Evolutionary conservation across 2,113 vertebrate genomes (phyloP), one percentile per base, ranked within the genome.

Genomic region (Collichthys lucidus): DNA sequence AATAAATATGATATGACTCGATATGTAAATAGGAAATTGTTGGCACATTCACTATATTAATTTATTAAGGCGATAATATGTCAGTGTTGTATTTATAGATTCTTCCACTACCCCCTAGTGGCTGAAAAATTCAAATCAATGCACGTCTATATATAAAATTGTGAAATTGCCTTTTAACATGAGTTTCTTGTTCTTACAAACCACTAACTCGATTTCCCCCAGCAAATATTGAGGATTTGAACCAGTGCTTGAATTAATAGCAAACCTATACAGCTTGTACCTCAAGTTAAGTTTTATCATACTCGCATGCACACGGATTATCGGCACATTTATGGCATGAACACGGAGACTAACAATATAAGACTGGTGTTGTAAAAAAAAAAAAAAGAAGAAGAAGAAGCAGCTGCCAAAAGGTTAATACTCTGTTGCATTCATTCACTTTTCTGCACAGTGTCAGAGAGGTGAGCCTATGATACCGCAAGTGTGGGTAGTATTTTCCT

Each of bases 401-500:
- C 26, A 61, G 19, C 56, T 24, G 74, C 59, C 52, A 59, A 80
- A 66, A 73, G 66, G 80, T 82, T 85, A 85, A 87, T 87, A 44
- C n/a, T 44, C 82, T 74, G 65, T 69, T 77, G 26, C 16, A 11
- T 78, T 86, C 71, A 82, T 89, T 85, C 69, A 80, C 44, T 69
- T 85, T 80, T 24, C 68, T 69, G 74, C 72, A 65, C 49, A 1
- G 70, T 76, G 85, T 81, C 80, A 68, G 68, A 72, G 63, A 78
- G 89, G 81, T 88, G 84, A 88, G 66, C 70, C 62, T 66, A 77
- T 86, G 83, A 87, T 87, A 89, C 60, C 64, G 2, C 62, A 42
- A 76, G 46, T 62, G 70, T 64, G 82, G 52, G 64, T 60, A 73
- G 82, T 89, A 86, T 93, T 92, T 94, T 91, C 84, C 79, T 63